Base-by-base conservation (phyloP, 2,797 vertebrate genomes). In the Iguana delicatissima region DNA sequence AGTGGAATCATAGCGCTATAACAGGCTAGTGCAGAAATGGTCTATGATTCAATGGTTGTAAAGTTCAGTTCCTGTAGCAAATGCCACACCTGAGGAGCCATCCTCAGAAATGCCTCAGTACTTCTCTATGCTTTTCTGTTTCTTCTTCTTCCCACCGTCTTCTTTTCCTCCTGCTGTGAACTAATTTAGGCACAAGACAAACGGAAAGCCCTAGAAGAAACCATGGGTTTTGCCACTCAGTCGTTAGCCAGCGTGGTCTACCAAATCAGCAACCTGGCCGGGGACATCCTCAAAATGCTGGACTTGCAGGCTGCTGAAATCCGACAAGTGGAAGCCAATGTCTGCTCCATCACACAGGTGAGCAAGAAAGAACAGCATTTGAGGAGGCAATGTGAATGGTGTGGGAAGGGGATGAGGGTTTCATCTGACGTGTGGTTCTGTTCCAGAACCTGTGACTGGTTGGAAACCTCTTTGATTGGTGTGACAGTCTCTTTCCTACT, bases 221-320 rank as follows among this genome's bases (percentile, higher is more conserved):
- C 99, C 90, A 99, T 98, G 96, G 97, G 98, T 1, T 96, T 98
- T 93, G 97, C 98, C 32, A 95, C 97, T 0, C 99, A 99, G 97
- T 98, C 99, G 2, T 96, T 99, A 96, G 99, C 99, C 96, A 99
- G 98, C 0, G 98, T 99, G 52, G 96, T 98, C 1, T 99, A 98
- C 94, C 99, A 99, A 96, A 98, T 99, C 95, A 98, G 97, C 97
- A 98, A 96, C 69, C 89, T 99, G 96, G 99, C 98, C 18, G 95
- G 73, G 1, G 92, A 96, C 22, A 77, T 98, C 72, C 94, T 99
- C 64, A 97, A 95, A 50, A 96, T 99, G 94, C 95, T 99, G 96
- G 98, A 99, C 80, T 94, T 97, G 0, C 98, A 99, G 95, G 96
- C 97, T 3, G 89, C 93, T 0, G 96, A 98, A 93, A 92, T 99